phyloP scores from a whole-genome alignment of 1,140 invertebrate species.

The Drosophila elegans region DNA sequence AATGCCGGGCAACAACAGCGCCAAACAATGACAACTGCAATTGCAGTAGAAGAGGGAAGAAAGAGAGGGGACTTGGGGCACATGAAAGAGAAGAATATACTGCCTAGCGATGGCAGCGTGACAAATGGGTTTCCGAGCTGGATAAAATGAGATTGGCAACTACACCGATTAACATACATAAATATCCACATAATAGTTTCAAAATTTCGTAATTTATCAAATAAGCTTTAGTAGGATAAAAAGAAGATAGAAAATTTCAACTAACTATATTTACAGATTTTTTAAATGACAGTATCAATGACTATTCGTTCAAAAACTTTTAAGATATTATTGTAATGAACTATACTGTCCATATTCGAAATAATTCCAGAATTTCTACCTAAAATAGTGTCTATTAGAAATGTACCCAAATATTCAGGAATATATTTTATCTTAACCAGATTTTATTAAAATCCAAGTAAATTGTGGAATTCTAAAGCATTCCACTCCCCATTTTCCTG shows the following conservation, averaged over 20 bases:
- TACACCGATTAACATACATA: neutral
- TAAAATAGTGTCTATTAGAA: too few relatives aligned
- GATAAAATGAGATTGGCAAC: slow-evolving; percentile 7
- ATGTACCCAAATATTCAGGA: too few relatives aligned
- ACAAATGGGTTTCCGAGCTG: slow-evolving; percentile 10
- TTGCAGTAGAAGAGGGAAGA: slow-evolving; percentile 35
- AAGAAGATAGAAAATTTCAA: too few relatives aligned
- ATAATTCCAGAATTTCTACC: too few relatives aligned
- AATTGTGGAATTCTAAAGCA: slow-evolving; percentile 18
- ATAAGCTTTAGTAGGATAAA: too few relatives aligned
- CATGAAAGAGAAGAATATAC: slow-evolving; percentile 7
- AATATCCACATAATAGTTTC: too few relatives aligned
- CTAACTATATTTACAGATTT: too few relatives aligned
- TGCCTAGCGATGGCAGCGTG: slow-evolving; percentile 33
- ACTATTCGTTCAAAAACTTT: too few relatives aligned
- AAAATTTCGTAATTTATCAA: too few relatives aligned
- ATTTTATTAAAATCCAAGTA: neutral
- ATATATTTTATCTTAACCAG: neutral
- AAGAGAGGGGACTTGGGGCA: neutral
- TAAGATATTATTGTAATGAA: too few relatives aligned
- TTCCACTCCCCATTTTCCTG: neutral
- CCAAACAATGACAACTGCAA: slow-evolving; percentile 78
- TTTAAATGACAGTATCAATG: too few relatives aligned
- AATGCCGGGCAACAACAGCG: slow-evolving; percentile 67
- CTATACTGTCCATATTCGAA: too few relatives aligned